Evolutionary conservation across 2,113 vertebrate species (phyloP).

Genomic region (Onychorhynchus coronatus): DNA sequence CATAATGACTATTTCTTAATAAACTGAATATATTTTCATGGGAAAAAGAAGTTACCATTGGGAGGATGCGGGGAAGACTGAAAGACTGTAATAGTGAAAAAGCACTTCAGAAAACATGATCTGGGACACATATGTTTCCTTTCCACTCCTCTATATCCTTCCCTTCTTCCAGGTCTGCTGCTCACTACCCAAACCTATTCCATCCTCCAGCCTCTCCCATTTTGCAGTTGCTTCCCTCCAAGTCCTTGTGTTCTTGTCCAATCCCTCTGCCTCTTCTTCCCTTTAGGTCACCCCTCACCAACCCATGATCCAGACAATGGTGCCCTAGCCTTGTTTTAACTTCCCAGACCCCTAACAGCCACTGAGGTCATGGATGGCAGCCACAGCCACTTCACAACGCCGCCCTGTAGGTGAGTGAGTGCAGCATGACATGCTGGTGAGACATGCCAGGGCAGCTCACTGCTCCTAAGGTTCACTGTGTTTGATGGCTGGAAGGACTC

Average conservation of each 20-base stretch:
- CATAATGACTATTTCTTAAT: neutral
- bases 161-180: neutral
- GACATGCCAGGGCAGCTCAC: rapidly evolving
- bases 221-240: neutral
- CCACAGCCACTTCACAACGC: neutral
- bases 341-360: neutral
- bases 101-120: neutral
- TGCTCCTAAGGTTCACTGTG: neutral
- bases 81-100: neutral
- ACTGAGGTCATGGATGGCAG: rapidly evolving
- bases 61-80: neutral
- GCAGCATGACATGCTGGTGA: rapidly evolving
- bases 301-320: neutral
- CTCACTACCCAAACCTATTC: neutral
- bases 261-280: neutral
- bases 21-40: neutral
- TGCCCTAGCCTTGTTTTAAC: neutral
- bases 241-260: neutral
- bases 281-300: neutral
- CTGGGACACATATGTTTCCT: neutral
- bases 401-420: neutral
- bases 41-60: neutral
- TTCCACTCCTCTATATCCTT: neutral
- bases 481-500: neutral
- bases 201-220: neutral